These are phyloP conservation scores for Poeciliopsis turrubarensis DNA, from an alignment of 2,113 vertebrate species.

Conservation along the genomic window DNA sequence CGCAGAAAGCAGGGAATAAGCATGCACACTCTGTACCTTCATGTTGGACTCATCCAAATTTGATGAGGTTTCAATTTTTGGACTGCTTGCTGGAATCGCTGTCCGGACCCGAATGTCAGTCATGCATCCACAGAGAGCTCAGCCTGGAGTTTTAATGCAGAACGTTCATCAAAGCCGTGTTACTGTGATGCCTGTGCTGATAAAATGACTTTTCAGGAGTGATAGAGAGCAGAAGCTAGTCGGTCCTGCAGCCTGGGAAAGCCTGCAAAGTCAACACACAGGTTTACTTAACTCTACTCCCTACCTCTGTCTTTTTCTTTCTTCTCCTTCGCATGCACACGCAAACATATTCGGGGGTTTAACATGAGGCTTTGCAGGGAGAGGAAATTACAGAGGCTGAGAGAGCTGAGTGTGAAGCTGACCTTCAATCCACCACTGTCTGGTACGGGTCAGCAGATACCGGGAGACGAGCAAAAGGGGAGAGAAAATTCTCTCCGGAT, in stretches of 20 bases:
- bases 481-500: neutral
- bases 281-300: slow-evolving; percentile 52
- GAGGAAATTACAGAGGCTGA: slow-evolving; percentile 27
- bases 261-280: slow-evolving; percentile 66
- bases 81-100: slow-evolving; percentile 5
- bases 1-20: slow-evolving; percentile 22
- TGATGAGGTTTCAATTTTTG: slow-evolving; percentile 1
- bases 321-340: slow-evolving; percentile 20
- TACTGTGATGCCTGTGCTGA: slow-evolving; percentile 41
- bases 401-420: slow-evolving; percentile 24
- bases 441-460: slow-evolving; percentile 3
- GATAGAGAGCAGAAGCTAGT: slow-evolving; percentile 31
- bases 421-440: slow-evolving; percentile 1
- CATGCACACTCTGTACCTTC: slow-evolving; percentile 13
- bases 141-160: slow-evolving; percentile 35
- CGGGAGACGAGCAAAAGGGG: neutral
- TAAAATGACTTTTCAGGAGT: slow-evolving; percentile 40
- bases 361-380: slow-evolving; percentile 24
- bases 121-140: slow-evolving; percentile 2
- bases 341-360: slow-evolving; percentile 40
- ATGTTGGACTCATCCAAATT: slow-evolving; percentile 3
- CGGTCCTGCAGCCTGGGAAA: slow-evolving; percentile 55
- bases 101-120: slow-evolving; percentile 2
- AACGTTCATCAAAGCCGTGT: neutral
- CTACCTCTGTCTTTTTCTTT: slow-evolving; percentile 22